Conservation (phyloP, 2,797 vertebrate genomes). For the Picus viridis region DNA sequence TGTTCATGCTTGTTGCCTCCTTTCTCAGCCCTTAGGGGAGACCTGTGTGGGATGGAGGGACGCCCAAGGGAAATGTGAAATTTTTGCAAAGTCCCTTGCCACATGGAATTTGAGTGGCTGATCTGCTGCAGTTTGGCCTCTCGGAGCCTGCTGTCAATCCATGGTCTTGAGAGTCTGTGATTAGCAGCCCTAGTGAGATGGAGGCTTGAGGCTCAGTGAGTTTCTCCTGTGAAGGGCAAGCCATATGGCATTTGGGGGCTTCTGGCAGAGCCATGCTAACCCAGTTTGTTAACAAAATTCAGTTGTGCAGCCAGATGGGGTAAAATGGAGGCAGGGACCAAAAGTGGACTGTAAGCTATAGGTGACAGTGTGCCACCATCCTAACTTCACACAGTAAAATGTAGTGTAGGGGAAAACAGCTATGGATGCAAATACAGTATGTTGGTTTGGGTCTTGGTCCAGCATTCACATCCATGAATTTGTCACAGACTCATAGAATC, state of each 20-base stretch:
- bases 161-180: not conserved
- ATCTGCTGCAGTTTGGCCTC: not conserved
- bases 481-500: not conserved
- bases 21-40: slow-evolving; percentile 35
- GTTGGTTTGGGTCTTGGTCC: not conserved
- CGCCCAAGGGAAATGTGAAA: slow-evolving; percentile 25
- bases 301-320: not conserved
- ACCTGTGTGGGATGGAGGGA: slow-evolving; percentile 37
- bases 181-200: not conserved
- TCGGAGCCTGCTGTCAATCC: not conserved
- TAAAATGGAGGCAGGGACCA: not conserved
- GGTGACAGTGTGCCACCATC: not conserved
- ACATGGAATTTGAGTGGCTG: not conserved
- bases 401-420: not conserved
- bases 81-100: slow-evolving; percentile 4
- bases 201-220: not conserved
- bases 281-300: not conserved
- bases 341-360: not conserved
- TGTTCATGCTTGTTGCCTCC: not conserved
- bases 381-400: not conserved
- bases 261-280: rapidly evolving
- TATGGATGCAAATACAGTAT: not conserved
- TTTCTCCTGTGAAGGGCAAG: not conserved
- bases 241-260: not conserved
- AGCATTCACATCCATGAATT: slow-evolving; percentile 21